A percentile compares a stretch with the other conserved stretches of the same genome.
These are phyloP conservation scores for Drosophila chauvacae DNA, from an alignment of 1,140 invertebrate species.

Conservation along the genomic window DNA sequence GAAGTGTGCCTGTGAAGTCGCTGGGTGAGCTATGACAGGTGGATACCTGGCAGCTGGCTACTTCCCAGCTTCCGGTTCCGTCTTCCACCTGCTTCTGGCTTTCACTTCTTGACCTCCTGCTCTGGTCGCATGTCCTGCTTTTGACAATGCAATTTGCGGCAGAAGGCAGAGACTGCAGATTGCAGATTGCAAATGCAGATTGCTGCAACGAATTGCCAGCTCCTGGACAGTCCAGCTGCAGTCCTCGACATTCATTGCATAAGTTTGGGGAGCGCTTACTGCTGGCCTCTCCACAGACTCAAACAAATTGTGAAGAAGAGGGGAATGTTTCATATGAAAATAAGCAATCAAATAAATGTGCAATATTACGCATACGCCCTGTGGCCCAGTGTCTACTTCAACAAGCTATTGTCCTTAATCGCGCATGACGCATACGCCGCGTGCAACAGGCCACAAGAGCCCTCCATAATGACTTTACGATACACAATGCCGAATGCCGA, in stretches of 20 bases:
- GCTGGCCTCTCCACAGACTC: not conserved
- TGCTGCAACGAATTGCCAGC: constrained; percentile 17
- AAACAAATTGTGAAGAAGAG: no score
- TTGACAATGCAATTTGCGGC: constrained; percentile 69
- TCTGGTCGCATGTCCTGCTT: constrained; percentile 36
- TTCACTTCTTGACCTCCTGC: not conserved
- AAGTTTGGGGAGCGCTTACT: constrained; percentile 27
- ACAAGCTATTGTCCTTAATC: not conserved
- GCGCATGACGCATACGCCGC: constrained; percentile 16
- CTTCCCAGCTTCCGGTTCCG: not conserved
- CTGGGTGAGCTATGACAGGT: not conserved
- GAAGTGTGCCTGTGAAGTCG: not conserved
- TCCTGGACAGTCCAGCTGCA: not conserved
- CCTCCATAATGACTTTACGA: constrained; percentile 16
- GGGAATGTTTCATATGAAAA: not conserved
- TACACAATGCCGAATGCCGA: constrained; percentile 5
- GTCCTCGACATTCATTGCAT: constrained; percentile 55
- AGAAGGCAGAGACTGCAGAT: constrained; percentile 12
- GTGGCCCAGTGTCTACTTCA: not conserved
- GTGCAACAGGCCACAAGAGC: constrained; percentile 13
- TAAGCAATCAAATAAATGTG: not conserved
- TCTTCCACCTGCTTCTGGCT: not conserved
- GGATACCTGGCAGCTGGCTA: not conserved
- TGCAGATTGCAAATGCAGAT: constrained; percentile 10
- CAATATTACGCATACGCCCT: constrained; percentile 19